Base-by-base conservation (phyloP, 2,113 vertebrate genomes). In the Capreolus pygargus region DNA sequence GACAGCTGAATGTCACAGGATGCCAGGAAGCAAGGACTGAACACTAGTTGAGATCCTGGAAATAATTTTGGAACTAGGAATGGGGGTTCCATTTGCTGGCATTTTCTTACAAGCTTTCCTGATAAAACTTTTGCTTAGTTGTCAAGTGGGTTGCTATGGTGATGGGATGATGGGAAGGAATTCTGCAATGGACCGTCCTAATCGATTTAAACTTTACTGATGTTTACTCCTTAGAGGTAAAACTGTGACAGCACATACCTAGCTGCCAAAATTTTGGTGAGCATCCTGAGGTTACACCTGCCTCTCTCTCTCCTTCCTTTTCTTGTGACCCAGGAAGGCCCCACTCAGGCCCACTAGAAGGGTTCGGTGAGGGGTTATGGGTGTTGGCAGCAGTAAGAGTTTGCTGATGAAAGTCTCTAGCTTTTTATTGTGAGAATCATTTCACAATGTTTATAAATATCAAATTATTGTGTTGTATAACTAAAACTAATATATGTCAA, bases 41-140 rank as follows among this genome's bases (percentile, higher is more conserved):
- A 21, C 30, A 43, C 28, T 43, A 21, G 33, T 57, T 17, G 33
- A 86, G 43, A 83, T 76, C 74, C 33, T 55, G 25, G 33, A 89
- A 90, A 89, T 76, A 89, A 81, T 74, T 84, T 47, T 33, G 33
- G 76, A 94, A 23, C 9, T 25, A 70, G 89, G 23, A 90, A 89
- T 6, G 39, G 27, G 92, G 14, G n/a, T 54, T 85, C 23, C 7
- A 36, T 87, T 95, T 91, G 54, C 70, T 85, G 88, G 64, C 74
- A 54, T 30, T 97, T 96, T 89, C 85, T 90, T 64, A 3, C 74
- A 54, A 88, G 67, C 39, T 87, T 95, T 79, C 33, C 81, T 16
- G 21, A 61, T 82, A 94, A 93, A 94, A 89, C 33, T 74, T 96
- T 64, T 94, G 91, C 60, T 86, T 88, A 39, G 82, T 81, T 96